Evolutionary conservation across 2,797 vertebrate species (phyloP), one percentile per base, ranked within the genome.

Genomic region (Hafferia zeledoni): DNA sequence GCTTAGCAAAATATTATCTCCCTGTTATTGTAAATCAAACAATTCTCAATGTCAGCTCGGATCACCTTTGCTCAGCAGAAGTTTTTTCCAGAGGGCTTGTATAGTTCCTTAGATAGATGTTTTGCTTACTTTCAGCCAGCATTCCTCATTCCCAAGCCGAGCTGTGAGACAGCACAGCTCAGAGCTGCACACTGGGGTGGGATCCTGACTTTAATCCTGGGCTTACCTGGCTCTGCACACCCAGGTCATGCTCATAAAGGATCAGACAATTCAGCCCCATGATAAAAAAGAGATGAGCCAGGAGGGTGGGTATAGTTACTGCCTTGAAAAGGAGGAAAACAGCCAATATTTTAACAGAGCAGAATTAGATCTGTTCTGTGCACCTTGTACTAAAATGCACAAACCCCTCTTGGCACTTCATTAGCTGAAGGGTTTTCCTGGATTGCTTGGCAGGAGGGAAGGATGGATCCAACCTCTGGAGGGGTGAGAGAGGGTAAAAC

Each of bases 1-100:
- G 87, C 93, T 97, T 96, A 97, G 95, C 95, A 97, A 96, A 97
- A 97, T 95, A 94, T 97, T 97, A 97, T 97, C 96, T 94, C 89
- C 90, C 85, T 88, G 95, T 94, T 96, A 91, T 60, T 96, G 95
- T 97, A 96, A 96, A 96, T 97, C 95, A 97, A 96, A 93, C 95
- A 93, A 97, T 96, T 97, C 95, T 96, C 96, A 96, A 90, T 97
- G 96, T 94, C 96, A 94, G 95, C 59, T 90, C 5, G 0, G 91
- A 96, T 97, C 96, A 96, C 96, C 95, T 96, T 89, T 90, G 83
- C 94, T 89, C 89, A 82, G 85, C 72, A 80, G 25, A 77, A 85
- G 87, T 89, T 94, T 82, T 82, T 76, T 93, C 69, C 61, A 49
- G 89, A 28, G 72, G 76, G 63, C 72, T 93, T 82, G 30, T 33